Evolutionary conservation across 64 coral and sea anemone species (phyloP), one percentile per base, ranked within the genome.

Genomic region (Anthopleura sola): DNA sequence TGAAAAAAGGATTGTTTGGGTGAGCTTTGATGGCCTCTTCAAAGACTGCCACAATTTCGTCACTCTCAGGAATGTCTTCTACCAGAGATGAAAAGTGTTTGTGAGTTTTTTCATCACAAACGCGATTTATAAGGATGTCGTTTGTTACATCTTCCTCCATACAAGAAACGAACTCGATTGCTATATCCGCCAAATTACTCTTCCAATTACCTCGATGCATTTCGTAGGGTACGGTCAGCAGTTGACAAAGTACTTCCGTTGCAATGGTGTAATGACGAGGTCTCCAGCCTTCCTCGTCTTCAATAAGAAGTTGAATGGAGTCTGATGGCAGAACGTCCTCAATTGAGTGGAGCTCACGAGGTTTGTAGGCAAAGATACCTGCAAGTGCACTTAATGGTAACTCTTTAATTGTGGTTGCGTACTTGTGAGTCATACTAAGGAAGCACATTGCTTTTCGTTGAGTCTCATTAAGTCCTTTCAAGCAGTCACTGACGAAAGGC

Each of bases 201-300:
- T 76, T 85, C 91, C 91, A 93, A 34, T 92, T 92, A 8, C 78
- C 80, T 23, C 28, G 47, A 36, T 88, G 47, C 0, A 75, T 79
- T 6, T 37, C 12, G 46, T 34, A 8, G 15, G 88, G 23, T 34
- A 44, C 26, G 12, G 87, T 89, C 3, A 90, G 50, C 8, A 94
- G 68, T 2, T 84, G 68, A 5, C 88, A 85, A 0, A 94, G 80
- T 21, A 94, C 90, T 60, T 90, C 93, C 9, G 8, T 2, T 0
- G n/a, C 46, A 0, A 94, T 90, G 14, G 47, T 55, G 56, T 87
- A 84, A 77, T 94, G 93, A 0, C 93, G 19, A 7, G 88, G 88
- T 15, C 88, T 90, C 93, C 93, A 94, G 0, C n/a, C 39, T 3
- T 80, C 93, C 9, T 76, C 57, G 2, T 94, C 93, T 90, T 94